A percentile compares a stretch with the other conserved stretches of the same genome.
These are phyloP conservation scores for Vesta saturnalis DNA, from an alignment of 2,888 invertebrate species.

Conservation along the genomic window DNA sequence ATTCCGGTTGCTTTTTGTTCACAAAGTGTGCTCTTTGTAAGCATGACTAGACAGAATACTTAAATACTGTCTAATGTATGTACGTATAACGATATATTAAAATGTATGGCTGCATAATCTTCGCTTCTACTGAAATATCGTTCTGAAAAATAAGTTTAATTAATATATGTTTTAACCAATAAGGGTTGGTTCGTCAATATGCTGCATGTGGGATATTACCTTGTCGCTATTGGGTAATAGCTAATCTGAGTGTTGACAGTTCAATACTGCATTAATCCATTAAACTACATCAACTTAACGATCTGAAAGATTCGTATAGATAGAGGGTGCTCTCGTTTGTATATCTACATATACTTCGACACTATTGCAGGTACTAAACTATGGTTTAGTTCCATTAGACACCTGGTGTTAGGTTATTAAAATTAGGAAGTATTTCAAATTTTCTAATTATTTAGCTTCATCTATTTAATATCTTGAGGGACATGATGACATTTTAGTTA, in stretches of 20 bases:
- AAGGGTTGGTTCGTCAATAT: conserved; percentile 46
- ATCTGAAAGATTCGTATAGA: conserved; percentile 55
- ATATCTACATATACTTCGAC: conserved; percentile 24
- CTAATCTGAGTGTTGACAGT: conserved; percentile 60
- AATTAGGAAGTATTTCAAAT: conserved; percentile 22
- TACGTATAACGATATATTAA: conserved; percentile 38
- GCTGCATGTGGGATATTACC: conserved; percentile 53
- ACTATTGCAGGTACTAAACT: conserved; percentile 27
- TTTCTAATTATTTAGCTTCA: conserved; percentile 7
- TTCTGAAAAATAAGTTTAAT: background rate
- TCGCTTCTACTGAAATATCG: background rate
- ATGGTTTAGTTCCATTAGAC: conserved; percentile 30
- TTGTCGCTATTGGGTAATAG: conserved; percentile 58
- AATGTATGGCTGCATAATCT: conserved; percentile 33
- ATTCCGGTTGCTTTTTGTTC: conserved; percentile 39
- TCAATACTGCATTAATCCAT: conserved; percentile 63
- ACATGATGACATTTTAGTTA: conserved; percentile 12
- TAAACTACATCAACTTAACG: conserved; percentile 61
- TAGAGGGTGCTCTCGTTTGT: conserved; percentile 46
- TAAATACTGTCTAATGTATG: conserved; percentile 32
- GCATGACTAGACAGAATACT: conserved; percentile 41
- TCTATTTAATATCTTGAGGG: conserved; percentile 10
- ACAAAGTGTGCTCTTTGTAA: conserved; percentile 42
- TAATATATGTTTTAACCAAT: conserved; percentile 12
- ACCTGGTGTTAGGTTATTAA: conserved; percentile 34